Evolutionary conservation across 1,140 invertebrate genomes (phyloP), one percentile per base, ranked within the genome.

Genomic region (Drosophila hydei): DNA sequence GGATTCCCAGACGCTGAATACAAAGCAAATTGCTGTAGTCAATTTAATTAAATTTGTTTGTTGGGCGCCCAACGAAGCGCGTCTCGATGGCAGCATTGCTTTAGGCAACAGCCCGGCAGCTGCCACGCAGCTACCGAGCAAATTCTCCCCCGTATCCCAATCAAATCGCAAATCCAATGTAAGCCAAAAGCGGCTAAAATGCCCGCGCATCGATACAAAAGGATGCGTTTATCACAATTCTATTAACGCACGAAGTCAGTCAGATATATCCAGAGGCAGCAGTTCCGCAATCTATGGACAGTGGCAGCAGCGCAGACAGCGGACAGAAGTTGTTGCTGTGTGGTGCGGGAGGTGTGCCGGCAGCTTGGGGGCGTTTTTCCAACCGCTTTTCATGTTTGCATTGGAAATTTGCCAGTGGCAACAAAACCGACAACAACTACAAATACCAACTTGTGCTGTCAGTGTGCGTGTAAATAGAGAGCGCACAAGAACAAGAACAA

Each of bases 41-140:
- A 87, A 87, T 87, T 87, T 88, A 87, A 87, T 87, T 87, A 87
- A 87, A 87, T 87, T 88, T 87, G 81, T 87, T 88, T 87, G 81
- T 88, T 67, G 45, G 51, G 74, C 50, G 77, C 69, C 65, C 65
- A 84, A 63, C 79, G 62, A 72, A 83, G 72, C 80, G 64, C 58
- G 48, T 56, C 61, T 64, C 43, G 55, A 65, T 65, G 55, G 51
- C 60, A 52, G 48, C 14, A 9, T 19, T 9, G 54, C 54, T 42
- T 14, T 51, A 64, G 61, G 58, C 79, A 61, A 61, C 60, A 56
- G 14, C 56, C 19, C 58, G 52, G 40, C 63, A 67, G 27, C 45
- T 38, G n/a, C 38, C 38, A 6, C 38, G 14, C 38, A 42, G 38
- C 38, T 42, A 23, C 54, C 36, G 21, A 74, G 77, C 65, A 55